Percentiles rank a stretch among this genome's conserved stretches.
Evolutionary conservation across 2,113 vertebrate genomes (phyloP).

Genomic region (Phyllostomus hastatus): DNA sequence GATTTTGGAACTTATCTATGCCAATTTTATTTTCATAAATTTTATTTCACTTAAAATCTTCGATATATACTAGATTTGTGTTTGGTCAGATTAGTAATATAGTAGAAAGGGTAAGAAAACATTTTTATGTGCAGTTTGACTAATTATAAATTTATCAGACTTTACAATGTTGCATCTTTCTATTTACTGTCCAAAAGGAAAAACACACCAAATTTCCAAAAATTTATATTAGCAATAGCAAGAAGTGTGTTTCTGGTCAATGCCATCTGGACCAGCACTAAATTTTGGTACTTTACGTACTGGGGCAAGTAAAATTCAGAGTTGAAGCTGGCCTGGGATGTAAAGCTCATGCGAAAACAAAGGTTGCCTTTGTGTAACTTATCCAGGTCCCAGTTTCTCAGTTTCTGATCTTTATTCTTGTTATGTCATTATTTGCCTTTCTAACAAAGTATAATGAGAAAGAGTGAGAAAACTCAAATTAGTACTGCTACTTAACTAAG

Average conservation of each 20-base stretch:
- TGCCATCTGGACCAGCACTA: not conserved
- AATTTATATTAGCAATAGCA: not conserved
- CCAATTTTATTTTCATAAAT: not conserved
- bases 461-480: not conserved
- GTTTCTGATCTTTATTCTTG: not conserved
- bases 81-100: not conserved
- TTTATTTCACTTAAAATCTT: not conserved
- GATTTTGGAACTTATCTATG: not conserved
- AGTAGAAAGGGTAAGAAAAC: not conserved
- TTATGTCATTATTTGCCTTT: not conserved
- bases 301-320: slow-evolving; percentile 6
- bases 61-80: not conserved
- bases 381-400: not conserved
- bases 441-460: not conserved
- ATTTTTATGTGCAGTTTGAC: not conserved
- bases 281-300: not conserved
- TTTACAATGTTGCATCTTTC: not conserved
- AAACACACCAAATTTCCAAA: not conserved
- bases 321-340: not conserved
- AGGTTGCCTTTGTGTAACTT: not conserved
- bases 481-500: not conserved
- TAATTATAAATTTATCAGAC: not conserved
- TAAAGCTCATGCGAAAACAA: not conserved
- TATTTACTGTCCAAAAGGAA: not conserved
- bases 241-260: not conserved